These are phyloP conservation scores for Sander lucioperca DNA, from an alignment of 2,113 vertebrate genomes.

Conservation along the genomic window DNA sequence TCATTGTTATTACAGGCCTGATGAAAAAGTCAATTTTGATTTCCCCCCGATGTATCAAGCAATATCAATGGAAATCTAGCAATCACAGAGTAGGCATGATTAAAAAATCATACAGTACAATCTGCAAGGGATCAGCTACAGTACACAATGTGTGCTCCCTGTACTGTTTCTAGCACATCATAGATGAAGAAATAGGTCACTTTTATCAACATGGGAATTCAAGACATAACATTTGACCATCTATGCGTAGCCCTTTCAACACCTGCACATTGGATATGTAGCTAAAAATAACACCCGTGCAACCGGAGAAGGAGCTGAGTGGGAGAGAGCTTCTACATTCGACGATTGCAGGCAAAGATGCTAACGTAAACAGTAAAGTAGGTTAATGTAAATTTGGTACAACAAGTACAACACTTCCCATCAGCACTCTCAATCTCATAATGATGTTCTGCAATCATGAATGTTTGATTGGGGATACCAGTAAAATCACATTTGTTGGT, in stretches of 20 bases:
- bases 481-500: neutral
- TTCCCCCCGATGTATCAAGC: neutral
- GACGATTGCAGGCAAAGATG: neutral
- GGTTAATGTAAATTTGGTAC: neutral
- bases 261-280: conserved; percentile 61
- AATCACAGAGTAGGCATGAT: neutral
- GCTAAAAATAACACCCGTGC: conserved; percentile 71
- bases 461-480: no score
- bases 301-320: conserved; percentile 11
- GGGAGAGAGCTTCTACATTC: neutral
- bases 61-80: conserved; percentile 2
- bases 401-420: neutral
- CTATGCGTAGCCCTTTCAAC: conserved; percentile 56
- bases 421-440: neutral
- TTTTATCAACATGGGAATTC: conserved; percentile 65
- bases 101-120: neutral
- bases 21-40: conserved; percentile 14
- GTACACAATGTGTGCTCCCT: conserved; percentile 25
- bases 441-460: neutral
- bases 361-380: neutral
- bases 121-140: conserved; percentile 19
- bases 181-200: conserved; percentile 72
- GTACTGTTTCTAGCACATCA: conserved; percentile 68
- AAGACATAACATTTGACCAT: conserved; percentile 68
- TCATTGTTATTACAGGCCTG: neutral